These are phyloP conservation scores for Erithacus rubecula DNA, from an alignment of 2,797 vertebrate genomes.

Conservation along the genomic window DNA sequence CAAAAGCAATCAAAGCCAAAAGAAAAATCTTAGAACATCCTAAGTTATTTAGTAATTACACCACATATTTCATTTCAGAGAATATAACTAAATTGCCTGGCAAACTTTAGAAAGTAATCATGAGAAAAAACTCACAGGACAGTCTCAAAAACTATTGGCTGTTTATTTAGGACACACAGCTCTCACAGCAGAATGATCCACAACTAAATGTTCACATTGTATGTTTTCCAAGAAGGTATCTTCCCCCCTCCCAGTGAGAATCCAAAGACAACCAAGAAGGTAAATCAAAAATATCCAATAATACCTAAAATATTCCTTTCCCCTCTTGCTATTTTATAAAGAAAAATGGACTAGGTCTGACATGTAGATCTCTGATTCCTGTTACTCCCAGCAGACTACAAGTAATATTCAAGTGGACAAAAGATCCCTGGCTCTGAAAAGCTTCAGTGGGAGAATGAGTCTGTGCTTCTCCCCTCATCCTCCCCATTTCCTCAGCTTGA, in stretches of 20 bases:
- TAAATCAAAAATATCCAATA: background rate
- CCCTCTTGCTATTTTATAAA: background rate
- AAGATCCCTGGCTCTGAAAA: background rate
- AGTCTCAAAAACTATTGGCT: background rate
- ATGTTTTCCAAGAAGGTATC: background rate
- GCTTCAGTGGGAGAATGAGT: background rate
- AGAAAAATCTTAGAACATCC: background rate
- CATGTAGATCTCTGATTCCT: background rate
- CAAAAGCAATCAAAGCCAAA: background rate
- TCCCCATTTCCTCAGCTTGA: background rate
- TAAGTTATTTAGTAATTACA: background rate
- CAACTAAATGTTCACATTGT: background rate
- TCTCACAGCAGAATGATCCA: background rate
- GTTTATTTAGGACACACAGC: background rate
- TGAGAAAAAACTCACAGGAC: background rate
- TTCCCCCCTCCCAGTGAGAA: background rate
- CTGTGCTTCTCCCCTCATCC: accelerated
- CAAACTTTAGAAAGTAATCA: background rate
- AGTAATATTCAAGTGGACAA: background rate
- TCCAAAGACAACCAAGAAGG: background rate
- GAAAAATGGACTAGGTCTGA: background rate
- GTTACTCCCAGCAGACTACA: background rate
- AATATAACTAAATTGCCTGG: background rate
- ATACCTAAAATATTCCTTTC: background rate
- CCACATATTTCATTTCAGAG: background rate